phyloP scores from a whole-genome alignment of 2,113 vertebrate genomes.

The Clinocottus analis region DNA sequence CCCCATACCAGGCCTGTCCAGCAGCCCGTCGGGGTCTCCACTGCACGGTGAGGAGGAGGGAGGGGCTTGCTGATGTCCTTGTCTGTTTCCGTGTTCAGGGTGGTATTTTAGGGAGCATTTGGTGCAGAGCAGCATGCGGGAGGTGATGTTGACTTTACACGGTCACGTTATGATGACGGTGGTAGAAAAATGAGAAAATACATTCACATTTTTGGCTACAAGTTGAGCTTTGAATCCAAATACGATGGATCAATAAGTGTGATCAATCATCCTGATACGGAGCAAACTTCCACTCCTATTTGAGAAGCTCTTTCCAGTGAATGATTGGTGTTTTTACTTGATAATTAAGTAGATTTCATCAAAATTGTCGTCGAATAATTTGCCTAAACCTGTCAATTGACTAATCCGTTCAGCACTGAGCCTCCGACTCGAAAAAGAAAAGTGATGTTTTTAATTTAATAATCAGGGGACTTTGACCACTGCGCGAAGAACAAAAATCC shows the following conservation, averaged over 20 bases:
- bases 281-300: background rate
- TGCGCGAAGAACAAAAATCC: background rate
- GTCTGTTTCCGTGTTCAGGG: background rate
- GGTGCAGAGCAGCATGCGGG: background rate
- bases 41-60: slow-evolving; percentile 89
- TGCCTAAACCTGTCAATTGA: background rate
- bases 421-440: background rate
- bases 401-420: background rate
- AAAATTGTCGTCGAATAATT: background rate
- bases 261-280: background rate
- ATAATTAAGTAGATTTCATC: background rate
- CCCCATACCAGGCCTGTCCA: slow-evolving; percentile 93
- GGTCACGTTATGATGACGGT: background rate
- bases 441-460: background rate
- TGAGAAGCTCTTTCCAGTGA: background rate
- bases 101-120: background rate
- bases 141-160: background rate
- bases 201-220: background rate
- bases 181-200: background rate
- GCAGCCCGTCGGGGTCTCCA: slow-evolving; percentile 95
- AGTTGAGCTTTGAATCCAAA: background rate
- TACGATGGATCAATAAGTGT: background rate
- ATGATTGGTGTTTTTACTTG: background rate
- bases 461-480: background rate
- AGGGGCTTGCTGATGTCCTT: background rate